Conservation (phyloP, 2,797 vertebrate species). For the Ptychobarbus kaznakovi region DNA sequence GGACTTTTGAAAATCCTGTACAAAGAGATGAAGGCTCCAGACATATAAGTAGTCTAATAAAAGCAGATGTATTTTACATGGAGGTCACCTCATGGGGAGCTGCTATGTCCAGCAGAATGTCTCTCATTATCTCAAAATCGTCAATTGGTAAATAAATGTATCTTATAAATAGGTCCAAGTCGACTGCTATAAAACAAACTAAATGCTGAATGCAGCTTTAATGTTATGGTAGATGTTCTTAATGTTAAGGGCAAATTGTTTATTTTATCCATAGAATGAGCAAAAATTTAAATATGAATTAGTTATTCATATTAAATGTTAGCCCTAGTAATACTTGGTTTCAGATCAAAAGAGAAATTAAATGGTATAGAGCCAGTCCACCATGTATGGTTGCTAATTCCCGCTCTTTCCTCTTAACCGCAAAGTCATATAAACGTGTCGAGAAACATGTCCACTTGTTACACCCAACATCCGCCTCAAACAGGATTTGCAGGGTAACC, state of each 20-base stretch:
- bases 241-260: neutral
- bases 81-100: neutral
- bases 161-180: neutral
- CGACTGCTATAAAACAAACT: neutral
- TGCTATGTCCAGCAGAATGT: neutral
- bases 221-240: neutral
- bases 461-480: slow-evolving; percentile 21
- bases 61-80: neutral
- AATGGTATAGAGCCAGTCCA: neutral
- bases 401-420: neutral
- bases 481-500: slow-evolving; percentile 21
- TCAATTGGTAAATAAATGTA: neutral
- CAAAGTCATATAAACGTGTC: neutral
- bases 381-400: neutral
- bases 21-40: neutral
- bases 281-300: neutral
- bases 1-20: neutral
- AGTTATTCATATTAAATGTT: neutral
- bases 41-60: no score
- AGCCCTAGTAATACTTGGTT: neutral
- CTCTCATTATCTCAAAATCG: neutral
- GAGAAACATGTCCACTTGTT: slow-evolving; percentile 23
- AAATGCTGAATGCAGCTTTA: neutral
- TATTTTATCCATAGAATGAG: neutral
- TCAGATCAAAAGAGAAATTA: neutral